Conservation (phyloP, 2,888 invertebrate species). For the Agrochola circellaris region DNA sequence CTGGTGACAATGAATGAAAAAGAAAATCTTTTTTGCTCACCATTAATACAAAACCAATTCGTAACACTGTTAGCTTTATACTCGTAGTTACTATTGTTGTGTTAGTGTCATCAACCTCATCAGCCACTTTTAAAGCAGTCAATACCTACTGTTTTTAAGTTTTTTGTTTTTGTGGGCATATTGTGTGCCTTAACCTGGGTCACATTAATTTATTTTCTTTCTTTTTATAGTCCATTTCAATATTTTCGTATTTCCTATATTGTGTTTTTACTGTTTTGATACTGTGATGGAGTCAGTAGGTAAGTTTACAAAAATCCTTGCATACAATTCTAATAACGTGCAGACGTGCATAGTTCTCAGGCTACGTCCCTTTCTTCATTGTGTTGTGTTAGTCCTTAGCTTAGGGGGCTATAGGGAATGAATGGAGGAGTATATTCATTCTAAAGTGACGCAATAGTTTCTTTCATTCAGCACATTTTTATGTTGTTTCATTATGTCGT, state of each 20-base stretch:
- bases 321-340: not conserved
- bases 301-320: not conserved
- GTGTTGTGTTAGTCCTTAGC: not conserved
- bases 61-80: not conserved
- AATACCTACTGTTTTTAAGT: too few relatives aligned
- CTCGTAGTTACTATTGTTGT: not conserved
- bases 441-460: not conserved
- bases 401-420: not conserved
- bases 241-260: not conserved
- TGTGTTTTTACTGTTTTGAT: not conserved
- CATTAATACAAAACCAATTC: too few relatives aligned
- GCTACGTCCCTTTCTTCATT: too few relatives aligned
- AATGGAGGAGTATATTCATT: not conserved
- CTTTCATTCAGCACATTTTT: conserved; percentile 4
- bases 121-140: not conserved
- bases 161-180: not conserved
- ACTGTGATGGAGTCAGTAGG: not conserved
- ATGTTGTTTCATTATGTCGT: conserved; percentile 4
- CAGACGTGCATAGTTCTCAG: not conserved
- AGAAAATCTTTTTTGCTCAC: too few relatives aligned
- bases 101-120: not conserved
- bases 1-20: not conserved
- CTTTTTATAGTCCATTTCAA: not conserved
- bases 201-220: not conserved
- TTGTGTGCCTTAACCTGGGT: not conserved